Base-by-base conservation (phyloP, 1,140 invertebrate genomes). In the Cyclargus thomasi region DNA sequence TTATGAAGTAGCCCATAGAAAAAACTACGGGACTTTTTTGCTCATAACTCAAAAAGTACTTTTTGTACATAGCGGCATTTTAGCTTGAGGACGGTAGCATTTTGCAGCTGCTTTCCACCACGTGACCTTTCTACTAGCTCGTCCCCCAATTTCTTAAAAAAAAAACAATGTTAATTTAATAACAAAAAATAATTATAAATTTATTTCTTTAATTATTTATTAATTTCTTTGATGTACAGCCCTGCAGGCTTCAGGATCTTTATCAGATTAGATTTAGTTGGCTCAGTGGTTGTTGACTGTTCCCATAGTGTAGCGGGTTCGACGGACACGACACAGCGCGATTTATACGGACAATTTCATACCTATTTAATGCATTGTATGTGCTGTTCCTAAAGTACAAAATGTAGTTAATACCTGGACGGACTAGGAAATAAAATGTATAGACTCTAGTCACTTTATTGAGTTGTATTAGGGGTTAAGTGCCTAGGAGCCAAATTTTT, bases 261-360 rank as follows among this genome's bases (percentile, higher is more conserved):
- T 72, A 69, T 69, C 70, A 57, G 57, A 47, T 64, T 53, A 69
- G 67, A 72, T 72, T 65, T 72, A 67, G 69, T 59, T 68, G 64
- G 67, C 55, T 66, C 64, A 66, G 57, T 21, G 67, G 67, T 71
- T 68, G 70, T 67, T 47, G 66, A 53, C 53, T 35, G 47, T 62
- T 68, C 57, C 63, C 64, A 64, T 53, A 57, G 62, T 63, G 63
- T 59, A 59, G 64, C 64, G 62, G 65, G 67, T 72, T 69, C 57
- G 65, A 66, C 35, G 64, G 62, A 72, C 67, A 72, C 53, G 70
- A 39, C 65, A 64, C 62, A 22, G 22, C 53, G 22, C 53, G 55
- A 35, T 66, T 35, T 57, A 21, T 29, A 36, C 53, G 65, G 65
- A 57, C 55, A 66, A 59, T 29, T 59, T 36, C 21, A n/a, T 36